Conservation (phyloP, 2,888 invertebrate genomes). For the Laspeyria flexula region DNA sequence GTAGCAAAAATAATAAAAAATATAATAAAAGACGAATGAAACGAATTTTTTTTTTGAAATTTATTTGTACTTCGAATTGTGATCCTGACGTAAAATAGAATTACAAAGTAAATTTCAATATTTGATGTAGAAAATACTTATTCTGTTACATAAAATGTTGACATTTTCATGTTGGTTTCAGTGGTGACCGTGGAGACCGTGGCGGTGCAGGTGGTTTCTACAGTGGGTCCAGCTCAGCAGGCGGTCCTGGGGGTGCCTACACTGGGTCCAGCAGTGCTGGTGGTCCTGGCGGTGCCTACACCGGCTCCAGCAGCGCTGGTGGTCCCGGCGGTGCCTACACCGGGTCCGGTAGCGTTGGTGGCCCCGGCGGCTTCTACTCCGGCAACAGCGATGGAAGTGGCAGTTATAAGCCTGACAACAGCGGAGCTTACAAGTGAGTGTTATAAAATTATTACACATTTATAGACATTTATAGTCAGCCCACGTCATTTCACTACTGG, state of each 20-base stretch:
- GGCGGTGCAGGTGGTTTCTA: conserved; percentile 52
- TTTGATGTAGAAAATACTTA: too few species aligned
- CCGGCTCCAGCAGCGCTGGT: conserved; percentile 32
- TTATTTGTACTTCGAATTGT: too few species aligned
- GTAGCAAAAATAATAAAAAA: too few species aligned
- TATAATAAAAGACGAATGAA: too few species aligned
- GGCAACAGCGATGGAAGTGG: conserved; percentile 44
- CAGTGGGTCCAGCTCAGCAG: conserved; percentile 28
- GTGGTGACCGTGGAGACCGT: conserved; percentile 48
- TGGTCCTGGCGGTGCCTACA: conserved; percentile 29
- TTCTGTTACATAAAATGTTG: too few species aligned
- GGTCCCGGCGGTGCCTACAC: conserved; percentile 44
- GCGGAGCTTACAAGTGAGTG: conserved; percentile 50
- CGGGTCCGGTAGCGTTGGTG: conserved; percentile 31
- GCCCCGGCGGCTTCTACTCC: conserved; percentile 43
- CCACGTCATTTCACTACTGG: too few species aligned
- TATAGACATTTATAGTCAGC: too few species aligned
- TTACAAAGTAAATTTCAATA: too few species aligned
- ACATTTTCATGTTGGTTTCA: conserved; percentile 7
- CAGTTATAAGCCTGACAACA: conserved; percentile 56
- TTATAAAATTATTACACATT: too few species aligned
- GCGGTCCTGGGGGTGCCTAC: conserved; percentile 45
- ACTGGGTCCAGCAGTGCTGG: conserved; percentile 35
- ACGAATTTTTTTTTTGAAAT: too few species aligned
- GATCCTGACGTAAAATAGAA: too few species aligned